These are phyloP conservation scores for Timema podura DNA, from an alignment of 2,888 invertebrate genomes.

Conservation along the genomic window DNA sequence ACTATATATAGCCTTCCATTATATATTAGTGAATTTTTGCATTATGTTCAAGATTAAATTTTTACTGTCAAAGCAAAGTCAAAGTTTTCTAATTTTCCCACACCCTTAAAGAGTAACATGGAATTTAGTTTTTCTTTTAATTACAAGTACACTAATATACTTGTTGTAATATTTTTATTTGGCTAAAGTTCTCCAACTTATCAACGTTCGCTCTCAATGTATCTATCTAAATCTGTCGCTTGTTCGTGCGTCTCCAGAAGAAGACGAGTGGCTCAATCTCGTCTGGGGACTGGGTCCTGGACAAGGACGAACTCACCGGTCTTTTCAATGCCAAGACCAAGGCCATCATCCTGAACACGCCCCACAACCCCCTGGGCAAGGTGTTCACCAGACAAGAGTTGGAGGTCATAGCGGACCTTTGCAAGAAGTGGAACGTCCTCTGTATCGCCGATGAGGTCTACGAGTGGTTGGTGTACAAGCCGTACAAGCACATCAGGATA, in stretches of 20 bases:
- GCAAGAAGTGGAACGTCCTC: conserved; percentile 87
- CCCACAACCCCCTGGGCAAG: conserved; percentile 97
- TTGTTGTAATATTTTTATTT: too few relatives aligned
- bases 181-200: too few relatives aligned
- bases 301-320: conserved; percentile 70
- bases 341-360: conserved; percentile 93
- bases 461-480: conserved; percentile 91
- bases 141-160: too few relatives aligned
- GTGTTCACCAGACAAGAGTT: conserved; percentile 69
- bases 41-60: too few relatives aligned
- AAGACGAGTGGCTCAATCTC: conserved; percentile 52
- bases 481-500: conserved; percentile 81
- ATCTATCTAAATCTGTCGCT: conserved; percentile 18
- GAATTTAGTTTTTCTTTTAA: too few relatives aligned
- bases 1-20: too few relatives aligned
- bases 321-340: conserved; percentile 88
- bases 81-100: too few relatives aligned
- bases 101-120: too few relatives aligned
- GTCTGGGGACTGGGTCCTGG: conserved; percentile 87
- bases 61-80: too few relatives aligned
- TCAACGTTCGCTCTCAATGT: background rate
- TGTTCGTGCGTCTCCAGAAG: conserved; percentile 37
- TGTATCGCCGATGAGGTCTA: conserved; percentile 97
- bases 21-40: too few relatives aligned
- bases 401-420: conserved; percentile 75